Conservation (phyloP, 2,888 invertebrate species). For the Margaritifera margaritifera region DNA sequence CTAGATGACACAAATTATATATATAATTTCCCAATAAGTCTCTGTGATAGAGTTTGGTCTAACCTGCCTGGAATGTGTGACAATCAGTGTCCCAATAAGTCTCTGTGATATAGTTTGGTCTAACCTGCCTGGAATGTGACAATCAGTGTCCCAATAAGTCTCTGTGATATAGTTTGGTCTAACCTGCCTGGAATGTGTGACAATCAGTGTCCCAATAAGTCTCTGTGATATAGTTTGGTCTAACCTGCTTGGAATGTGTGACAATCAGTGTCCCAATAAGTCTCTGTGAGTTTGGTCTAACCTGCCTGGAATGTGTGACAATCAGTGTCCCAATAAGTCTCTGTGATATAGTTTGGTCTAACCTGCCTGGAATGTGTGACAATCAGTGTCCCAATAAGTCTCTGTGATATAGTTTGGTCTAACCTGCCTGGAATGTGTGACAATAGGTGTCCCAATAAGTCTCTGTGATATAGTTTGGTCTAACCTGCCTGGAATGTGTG, state of each 20-base stretch:
- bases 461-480: neutral
- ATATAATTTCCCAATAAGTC: no score
- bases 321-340: neutral
- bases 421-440: no score
- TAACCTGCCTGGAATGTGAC: slow-evolving; percentile 95
- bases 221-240: neutral
- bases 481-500: slow-evolving; percentile 95
- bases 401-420: no score
- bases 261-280: slow-evolving; percentile 98
- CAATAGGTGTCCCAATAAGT: neutral
- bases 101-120: neutral
- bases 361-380: slow-evolving; percentile 99
- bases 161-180: no score
- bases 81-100: neutral
- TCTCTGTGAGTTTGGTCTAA: no score
- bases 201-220: neutral
- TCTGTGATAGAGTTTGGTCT: no score
- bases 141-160: slow-evolving; percentile 96
- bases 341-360: neutral
- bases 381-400: slow-evolving; percentile 96
- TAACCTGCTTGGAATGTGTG: slow-evolving; percentile 95
- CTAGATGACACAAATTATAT: neutral
- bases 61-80: no score
- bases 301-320: no score
- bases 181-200: no score